Base-by-base conservation (phyloP, 2,113 vertebrate genomes). In the Coreoperca whiteheadi region DNA sequence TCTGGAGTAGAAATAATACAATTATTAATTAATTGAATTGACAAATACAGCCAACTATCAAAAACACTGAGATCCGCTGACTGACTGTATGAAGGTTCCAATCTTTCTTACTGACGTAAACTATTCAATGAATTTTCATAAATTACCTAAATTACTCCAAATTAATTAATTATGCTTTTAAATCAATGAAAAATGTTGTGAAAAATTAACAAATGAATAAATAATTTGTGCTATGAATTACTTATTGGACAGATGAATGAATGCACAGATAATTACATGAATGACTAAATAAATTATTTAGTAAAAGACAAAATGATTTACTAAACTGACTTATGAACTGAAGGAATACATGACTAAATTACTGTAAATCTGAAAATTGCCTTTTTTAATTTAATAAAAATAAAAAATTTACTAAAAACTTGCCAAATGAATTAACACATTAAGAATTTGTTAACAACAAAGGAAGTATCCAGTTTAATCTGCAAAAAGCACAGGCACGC, bases 1-100 rank as follows among this genome's bases (percentile, higher is more conserved):
- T 81, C 88, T 90, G 41, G 7, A 78, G 8, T 54, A 54, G 10
- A 88, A 78, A 77, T 2, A 0, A 68, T 41, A 56, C 3, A 69
- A 53, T 30, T n/a, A 73, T 34, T 25, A 3, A 74, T 54, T 25
- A 2, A 71, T 30, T 41, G 14, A 69, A 53, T 4, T 53, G 6
- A 34, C 8, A 79, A 70, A 71, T 41, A 30, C 1, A 68, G 53
- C 0, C 4, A 30, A 37, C 59, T 48, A 10, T 11, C 41, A 43
- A 43, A 43, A 41, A 34, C 32, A 65, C 3, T 34, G 14, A 34
- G 37, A 54, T 30, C 21, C 0, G 6, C 16, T 50, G 15, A 64
- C 23, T n/a, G 15, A 48, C 20, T n/a, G 25, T 34, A 16, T n/a
- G 21, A 61, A 60, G 23, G 23, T 18, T 50, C 8, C 30, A 16